Evolutionary conservation across 2,113 vertebrate genomes (phyloP).

Genomic region (Chroicocephalus ridibundus): DNA sequence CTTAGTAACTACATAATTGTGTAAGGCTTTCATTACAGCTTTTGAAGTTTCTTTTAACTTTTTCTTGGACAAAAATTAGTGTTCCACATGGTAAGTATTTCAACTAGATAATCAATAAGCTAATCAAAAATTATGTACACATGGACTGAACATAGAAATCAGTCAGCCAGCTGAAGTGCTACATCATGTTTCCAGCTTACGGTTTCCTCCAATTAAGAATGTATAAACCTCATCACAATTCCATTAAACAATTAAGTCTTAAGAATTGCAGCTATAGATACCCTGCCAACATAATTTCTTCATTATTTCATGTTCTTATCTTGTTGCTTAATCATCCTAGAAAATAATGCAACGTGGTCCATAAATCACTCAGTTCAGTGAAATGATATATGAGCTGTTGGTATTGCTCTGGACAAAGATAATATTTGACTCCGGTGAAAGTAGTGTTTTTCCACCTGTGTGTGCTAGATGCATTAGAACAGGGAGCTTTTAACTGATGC

Average conservation of each 20-base stretch:
- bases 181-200: neutral
- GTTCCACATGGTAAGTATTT: neutral
- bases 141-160: neutral
- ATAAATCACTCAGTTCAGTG: neutral
- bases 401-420: neutral
- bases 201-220: neutral
- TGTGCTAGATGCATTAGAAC: neutral
- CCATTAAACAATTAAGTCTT: neutral
- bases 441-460: neutral
- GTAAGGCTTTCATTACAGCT: neutral
- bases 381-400: neutral
- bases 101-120: neutral
- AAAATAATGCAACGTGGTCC: neutral
- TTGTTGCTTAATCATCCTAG: neutral
- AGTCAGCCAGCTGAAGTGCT: neutral
- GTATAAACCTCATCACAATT: neutral
- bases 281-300: neutral
- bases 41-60: constrained; percentile 36
- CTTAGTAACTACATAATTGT: neutral
- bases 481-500: neutral
- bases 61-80: neutral
- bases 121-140: constrained; percentile 6
- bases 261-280: neutral
- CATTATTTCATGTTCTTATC: neutral
- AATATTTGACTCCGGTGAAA: neutral